phyloP scores from a whole-genome alignment of 2,888 invertebrate genomes.

The Tenthredo livida region DNA sequence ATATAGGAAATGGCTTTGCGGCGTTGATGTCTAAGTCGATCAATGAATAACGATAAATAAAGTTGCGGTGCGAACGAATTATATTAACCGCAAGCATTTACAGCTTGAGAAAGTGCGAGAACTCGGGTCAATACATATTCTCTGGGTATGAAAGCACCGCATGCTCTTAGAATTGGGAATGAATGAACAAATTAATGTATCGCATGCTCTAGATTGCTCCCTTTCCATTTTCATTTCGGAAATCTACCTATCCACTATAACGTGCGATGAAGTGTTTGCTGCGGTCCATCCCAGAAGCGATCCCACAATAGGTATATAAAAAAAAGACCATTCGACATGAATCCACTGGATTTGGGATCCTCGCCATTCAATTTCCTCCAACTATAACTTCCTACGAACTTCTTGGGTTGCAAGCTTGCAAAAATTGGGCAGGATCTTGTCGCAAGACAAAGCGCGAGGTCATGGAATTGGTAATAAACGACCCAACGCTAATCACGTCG shows the following conservation, averaged over 20 bases:
- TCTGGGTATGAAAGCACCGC: not conserved
- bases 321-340: not conserved
- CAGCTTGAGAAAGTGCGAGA: not conserved
- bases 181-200: not conserved
- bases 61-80: not conserved
- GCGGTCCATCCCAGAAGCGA: not conserved
- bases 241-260: not conserved
- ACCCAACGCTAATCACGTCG: not conserved
- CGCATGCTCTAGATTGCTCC: not conserved
- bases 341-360: not conserved
- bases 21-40: not conserved
- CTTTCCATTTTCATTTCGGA: not conserved
- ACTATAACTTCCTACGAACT: conserved; percentile 23
- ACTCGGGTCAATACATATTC: not conserved
- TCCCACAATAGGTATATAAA: not conserved
- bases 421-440: conserved; percentile 11
- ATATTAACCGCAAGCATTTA: not conserved
- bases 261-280: not conserved
- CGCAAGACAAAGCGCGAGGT: not conserved
- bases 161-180: not conserved
- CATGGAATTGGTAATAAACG: not conserved
- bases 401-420: not conserved
- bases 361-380: not conserved
- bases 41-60: not conserved
- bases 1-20: not conserved